phyloP scores from a whole-genome alignment of 2,113 vertebrate species.

The Cyprinus carpio region DNA sequence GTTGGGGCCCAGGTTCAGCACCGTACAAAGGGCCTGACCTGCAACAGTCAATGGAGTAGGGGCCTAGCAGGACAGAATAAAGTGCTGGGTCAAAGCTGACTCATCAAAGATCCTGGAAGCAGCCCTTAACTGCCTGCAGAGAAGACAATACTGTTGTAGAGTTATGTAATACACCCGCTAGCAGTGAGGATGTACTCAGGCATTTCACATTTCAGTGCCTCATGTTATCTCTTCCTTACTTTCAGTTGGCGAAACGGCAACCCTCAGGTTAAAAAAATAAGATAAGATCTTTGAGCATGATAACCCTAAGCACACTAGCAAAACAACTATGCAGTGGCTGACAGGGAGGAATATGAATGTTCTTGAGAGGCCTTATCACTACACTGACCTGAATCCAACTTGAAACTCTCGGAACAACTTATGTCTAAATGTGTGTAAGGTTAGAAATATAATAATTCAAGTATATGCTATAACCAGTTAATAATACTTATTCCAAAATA shows the following conservation, averaged over 20 bases:
- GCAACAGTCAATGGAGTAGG: conserved; percentile 62
- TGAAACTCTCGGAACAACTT: background rate
- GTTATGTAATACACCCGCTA: background rate
- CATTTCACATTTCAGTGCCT: conserved; percentile 6
- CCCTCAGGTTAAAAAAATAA: background rate
- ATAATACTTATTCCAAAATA: background rate
- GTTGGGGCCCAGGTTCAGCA: conserved; percentile 31
- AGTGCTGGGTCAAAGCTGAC: conserved; percentile 72
- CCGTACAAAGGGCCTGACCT: conserved; percentile 65
- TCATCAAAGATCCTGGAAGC: conserved; percentile 61
- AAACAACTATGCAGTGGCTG: background rate
- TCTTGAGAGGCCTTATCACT: background rate
- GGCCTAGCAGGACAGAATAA: conserved; percentile 49
- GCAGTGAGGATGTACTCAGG: background rate
- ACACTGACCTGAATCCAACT: background rate
- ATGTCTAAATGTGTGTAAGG: background rate
- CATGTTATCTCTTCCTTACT: background rate
- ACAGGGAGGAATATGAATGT: background rate
- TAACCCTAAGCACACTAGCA: background rate
- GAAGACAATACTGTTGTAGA: conserved; percentile 7
- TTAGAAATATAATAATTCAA: background rate
- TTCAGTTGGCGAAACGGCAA: background rate
- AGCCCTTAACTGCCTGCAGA: background rate
- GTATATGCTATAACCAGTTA: background rate
- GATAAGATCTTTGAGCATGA: background rate